Conservation (phyloP, 2,113 vertebrate genomes). For the Ursus arctos region DNA sequence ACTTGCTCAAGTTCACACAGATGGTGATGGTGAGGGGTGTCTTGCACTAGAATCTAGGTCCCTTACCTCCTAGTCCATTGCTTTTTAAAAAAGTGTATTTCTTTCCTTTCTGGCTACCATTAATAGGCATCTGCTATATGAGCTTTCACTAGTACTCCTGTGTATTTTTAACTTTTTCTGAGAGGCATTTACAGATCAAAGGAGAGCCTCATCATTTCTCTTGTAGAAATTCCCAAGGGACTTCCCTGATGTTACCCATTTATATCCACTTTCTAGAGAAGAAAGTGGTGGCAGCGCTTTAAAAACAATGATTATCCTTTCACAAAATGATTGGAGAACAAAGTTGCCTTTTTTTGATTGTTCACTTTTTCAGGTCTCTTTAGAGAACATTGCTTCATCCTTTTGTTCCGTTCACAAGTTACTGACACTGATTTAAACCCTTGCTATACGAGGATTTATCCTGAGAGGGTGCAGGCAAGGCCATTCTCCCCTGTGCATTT, state of each 20-base stretch:
- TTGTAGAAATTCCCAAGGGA: not conserved
- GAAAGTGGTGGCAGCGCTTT: not conserved
- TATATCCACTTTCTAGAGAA: constrained; percentile 5
- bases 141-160: not conserved
- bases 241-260: not conserved
- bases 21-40: not conserved
- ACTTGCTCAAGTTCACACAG: not conserved
- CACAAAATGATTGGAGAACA: not conserved
- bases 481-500: not conserved
- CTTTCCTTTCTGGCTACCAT: not conserved
- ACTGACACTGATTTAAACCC: not conserved
- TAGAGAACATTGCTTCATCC: not conserved
- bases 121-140: not conserved
- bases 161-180: constrained; percentile 27
- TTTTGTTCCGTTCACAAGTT: constrained; percentile 31
- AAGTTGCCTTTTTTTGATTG: not conserved
- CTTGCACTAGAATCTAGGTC: not conserved
- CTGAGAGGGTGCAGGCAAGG: not conserved
- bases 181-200: not conserved
- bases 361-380: constrained; percentile 1
- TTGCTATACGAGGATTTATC: not conserved
- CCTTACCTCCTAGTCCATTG: not conserved
- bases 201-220: not conserved
- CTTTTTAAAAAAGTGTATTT: not conserved
- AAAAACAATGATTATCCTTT: not conserved